A percentile compares a stretch with the other conserved stretches of the same genome.
phyloP scores from a whole-genome alignment of 2,888 invertebrate species.

The Phoronis australis region DNA sequence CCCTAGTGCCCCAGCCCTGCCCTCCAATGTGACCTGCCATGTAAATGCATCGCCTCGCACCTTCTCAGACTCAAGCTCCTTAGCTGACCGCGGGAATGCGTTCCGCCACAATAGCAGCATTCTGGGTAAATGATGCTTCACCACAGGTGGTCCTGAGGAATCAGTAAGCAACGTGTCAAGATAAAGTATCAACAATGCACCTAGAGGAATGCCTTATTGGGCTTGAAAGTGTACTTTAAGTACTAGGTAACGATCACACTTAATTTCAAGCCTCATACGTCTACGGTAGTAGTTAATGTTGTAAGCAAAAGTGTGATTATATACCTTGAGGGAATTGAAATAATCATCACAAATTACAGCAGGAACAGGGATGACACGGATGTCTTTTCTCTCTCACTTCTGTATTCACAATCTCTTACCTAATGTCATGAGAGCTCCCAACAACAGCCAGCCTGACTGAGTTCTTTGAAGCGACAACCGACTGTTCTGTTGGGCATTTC shows the following conservation, averaged over 20 bases:
- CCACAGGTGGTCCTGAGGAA: slow-evolving; percentile 74
- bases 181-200: background rate
- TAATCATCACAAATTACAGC: no score
- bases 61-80: slow-evolving; percentile 95
- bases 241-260: no score
- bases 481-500: slow-evolving; percentile 95
- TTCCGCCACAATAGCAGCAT: slow-evolving; percentile 95
- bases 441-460: slow-evolving; percentile 94
- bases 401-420: slow-evolving; percentile 61
- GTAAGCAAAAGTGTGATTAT: no score
- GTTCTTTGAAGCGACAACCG: slow-evolving; percentile 89
- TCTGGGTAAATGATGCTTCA: slow-evolving; percentile 83
- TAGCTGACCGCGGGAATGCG: slow-evolving; percentile 92
- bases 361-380: no score
- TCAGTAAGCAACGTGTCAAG: background rate
- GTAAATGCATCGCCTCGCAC: slow-evolving; percentile 91
- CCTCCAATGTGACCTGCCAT: slow-evolving; percentile 93
- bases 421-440: slow-evolving; percentile 93
- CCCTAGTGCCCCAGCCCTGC: slow-evolving; percentile 90
- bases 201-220: background rate
- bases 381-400: no score
- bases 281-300: no score
- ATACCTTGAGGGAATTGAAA: no score
- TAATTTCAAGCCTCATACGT: no score
- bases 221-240: background rate